Evolutionary conservation across 35 echinoderm and acorn worm species (phyloP).

Genomic region (Apostichopus californicus): DNA sequence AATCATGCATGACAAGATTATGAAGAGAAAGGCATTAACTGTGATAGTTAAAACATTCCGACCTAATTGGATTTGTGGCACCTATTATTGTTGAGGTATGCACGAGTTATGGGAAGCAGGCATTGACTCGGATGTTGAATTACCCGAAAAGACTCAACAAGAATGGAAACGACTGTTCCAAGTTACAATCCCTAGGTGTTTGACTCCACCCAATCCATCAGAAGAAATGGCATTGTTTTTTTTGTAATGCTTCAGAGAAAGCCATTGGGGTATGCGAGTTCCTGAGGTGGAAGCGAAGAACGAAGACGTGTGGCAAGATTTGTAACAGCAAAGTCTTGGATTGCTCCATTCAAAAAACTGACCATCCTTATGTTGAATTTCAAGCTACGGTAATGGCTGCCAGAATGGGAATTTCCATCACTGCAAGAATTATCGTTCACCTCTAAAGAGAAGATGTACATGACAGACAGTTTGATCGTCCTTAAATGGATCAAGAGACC

Average conservation of each 20-base stretch:
- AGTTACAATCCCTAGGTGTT: too few relatives aligned
- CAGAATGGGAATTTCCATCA: background rate
- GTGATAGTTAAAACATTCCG: constrained; percentile 53
- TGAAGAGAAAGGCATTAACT: constrained; percentile 56
- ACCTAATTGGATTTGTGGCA: constrained; percentile 63
- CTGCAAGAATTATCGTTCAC: background rate
- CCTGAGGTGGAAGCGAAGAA: too few relatives aligned
- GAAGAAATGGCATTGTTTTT: too few relatives aligned
- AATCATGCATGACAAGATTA: constrained; percentile 4
- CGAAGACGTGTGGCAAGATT: too few relatives aligned
- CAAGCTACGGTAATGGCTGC: constrained; percentile 47
- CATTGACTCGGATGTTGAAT: too few relatives aligned
- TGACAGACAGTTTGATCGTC: constrained; percentile 56
- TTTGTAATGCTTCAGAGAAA: too few relatives aligned
- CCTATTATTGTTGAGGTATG: constrained; percentile 52
- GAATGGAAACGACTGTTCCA: too few relatives aligned
- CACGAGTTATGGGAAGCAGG: constrained; percentile 50
- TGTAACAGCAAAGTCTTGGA: too few relatives aligned
- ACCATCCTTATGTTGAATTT: constrained; percentile 35
- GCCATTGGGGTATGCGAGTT: too few relatives aligned
- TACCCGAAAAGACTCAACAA: too few relatives aligned
- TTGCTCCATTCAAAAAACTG: constrained; percentile 34
- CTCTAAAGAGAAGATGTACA: constrained; percentile 1
- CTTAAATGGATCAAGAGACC: constrained; percentile 33
- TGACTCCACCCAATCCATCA: too few relatives aligned